A percentile compares a stretch with the other conserved stretches of the same genome.
These are phyloP conservation scores for Drosophila pegasa DNA, from an alignment of 2,888 invertebrate genomes.

Conservation along the genomic window DNA sequence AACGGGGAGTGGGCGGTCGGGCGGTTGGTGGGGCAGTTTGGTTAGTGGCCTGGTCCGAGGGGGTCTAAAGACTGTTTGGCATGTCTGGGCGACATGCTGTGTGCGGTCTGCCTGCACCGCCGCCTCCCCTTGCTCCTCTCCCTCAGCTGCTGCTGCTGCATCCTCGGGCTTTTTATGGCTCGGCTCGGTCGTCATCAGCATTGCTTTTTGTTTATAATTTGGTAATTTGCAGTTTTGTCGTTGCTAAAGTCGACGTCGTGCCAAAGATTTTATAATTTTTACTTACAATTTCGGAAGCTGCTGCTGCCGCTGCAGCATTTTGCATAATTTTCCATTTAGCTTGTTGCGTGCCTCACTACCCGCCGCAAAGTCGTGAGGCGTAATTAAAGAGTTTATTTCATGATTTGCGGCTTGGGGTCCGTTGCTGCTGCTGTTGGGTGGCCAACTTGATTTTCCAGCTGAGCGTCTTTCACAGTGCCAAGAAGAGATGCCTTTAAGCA, in stretches of 20 bases:
- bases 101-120: conserved; percentile 54
- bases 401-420: conserved; percentile 65
- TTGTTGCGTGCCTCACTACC: conserved; percentile 58
- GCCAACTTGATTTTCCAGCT: conserved; percentile 77
- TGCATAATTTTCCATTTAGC: conserved; percentile 78
- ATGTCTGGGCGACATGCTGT: conserved; percentile 59
- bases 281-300: conserved; percentile 71
- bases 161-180: conserved; percentile 54
- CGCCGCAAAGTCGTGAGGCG: conserved; percentile 71
- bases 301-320: conserved; percentile 58
- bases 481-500: conserved; percentile 69
- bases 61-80: conserved; percentile 14
- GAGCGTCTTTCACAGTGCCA: conserved; percentile 66
- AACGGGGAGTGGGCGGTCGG: conserved; percentile 22
- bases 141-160: conserved; percentile 29
- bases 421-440: conserved; percentile 55
- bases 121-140: too few species aligned
- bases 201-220: conserved; percentile 72
- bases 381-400: conserved; percentile 81
- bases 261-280: conserved; percentile 78
- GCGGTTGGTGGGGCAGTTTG: not conserved
- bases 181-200: conserved; percentile 38
- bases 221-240: conserved; percentile 79
- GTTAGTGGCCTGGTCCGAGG: conserved; percentile 4
- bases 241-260: conserved; percentile 66